Evolutionary conservation across 1,140 invertebrate species (phyloP).

Genomic region (Sweltsa coloradensis): DNA sequence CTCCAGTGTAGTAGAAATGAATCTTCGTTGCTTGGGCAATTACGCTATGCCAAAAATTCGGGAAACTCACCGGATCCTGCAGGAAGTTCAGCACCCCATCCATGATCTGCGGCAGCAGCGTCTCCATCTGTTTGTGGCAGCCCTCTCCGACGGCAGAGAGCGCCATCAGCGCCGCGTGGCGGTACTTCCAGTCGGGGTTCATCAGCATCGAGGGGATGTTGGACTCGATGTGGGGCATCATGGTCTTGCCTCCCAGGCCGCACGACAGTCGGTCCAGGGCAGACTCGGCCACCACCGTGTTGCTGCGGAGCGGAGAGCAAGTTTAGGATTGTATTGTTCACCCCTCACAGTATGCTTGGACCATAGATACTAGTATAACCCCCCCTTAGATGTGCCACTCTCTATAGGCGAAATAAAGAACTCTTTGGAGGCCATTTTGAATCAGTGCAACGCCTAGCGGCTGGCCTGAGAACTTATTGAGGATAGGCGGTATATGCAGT

Average conservation of each 20-base stretch:
- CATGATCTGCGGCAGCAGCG: conserved; percentile 81
- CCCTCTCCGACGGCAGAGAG: conserved; percentile 97
- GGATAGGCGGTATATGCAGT: too few species aligned
- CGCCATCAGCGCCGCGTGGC: conserved; percentile 96
- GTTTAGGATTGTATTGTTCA: too few species aligned
- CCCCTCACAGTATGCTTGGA: too few species aligned
- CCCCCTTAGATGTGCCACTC: too few species aligned
- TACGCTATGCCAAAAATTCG: conserved; percentile 9
- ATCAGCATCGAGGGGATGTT: conserved; percentile 78
- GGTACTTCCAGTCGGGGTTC: conserved; percentile 64
- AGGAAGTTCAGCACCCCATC: conserved; percentile 80
- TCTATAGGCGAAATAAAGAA: too few species aligned
- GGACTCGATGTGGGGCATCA: conserved; percentile 77
- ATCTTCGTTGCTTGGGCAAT: neutral
- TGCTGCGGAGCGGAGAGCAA: too few species aligned
- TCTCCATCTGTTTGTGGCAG: conserved; percentile 96
- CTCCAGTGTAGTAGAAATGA: too few species aligned
- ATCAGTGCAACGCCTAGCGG: too few species aligned
- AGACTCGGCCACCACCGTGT: conserved; percentile 90
- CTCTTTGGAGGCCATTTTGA: too few species aligned
- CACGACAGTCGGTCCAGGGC: conserved; percentile 93
- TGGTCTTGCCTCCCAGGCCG: conserved; percentile 88
- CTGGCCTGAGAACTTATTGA: too few species aligned
- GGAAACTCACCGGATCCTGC: conserved; percentile 68
- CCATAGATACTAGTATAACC: too few species aligned